Evolutionary conservation across 2,113 vertebrate species (phyloP), one percentile per base, ranked within the genome.

Genomic region (Bambusicola thoracicus): DNA sequence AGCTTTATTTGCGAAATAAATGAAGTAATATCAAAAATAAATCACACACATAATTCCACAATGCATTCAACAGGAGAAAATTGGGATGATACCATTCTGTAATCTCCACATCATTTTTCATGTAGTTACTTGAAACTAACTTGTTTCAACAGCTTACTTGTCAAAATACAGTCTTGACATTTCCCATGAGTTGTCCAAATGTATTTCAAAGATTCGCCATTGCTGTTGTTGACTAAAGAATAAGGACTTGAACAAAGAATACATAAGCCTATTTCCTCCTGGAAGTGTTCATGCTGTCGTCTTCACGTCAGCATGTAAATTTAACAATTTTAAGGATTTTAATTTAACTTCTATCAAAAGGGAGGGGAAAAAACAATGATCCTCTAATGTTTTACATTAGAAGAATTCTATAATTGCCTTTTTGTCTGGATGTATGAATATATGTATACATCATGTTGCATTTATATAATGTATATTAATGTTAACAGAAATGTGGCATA

Each of bases 341-440:
- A 1, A 36, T 49, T 85, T 70, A 32, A 8, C 24, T 66, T 70
- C 32, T 46, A 11, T 79, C 81, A 41, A 87, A 83, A 76, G 16
- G 3, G 6, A 87, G 12, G 14, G 1, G 81, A 87, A 93, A 85
- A 20, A 72, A 3, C 68, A 87, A 75, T 1, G 1, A 2, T 75
- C 10, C 46, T 67, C 13, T 56, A 62, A 89, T 38, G 13, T 32
- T 67, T 16, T 40, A 61, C 8, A 20, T 61, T 46, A 67, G 81
- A 59, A 6, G 75, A 73, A 87, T 65, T 12, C 17, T 38, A 12
- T 4, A 59, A 43, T 13, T 75, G 43, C 18, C 84, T 73, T 86
- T 81, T 27, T 84, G 17, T 81, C 20, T 0, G 0, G 38, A 24
- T 24, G 46, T 36, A 44, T 14, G n/a, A 1, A 1, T 7, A 12